A percentile compares a stretch with the other conserved stretches of the same genome.
phyloP scores from a whole-genome alignment of 2,113 vertebrate genomes.

The Brachypodius melanocephalos region DNA sequence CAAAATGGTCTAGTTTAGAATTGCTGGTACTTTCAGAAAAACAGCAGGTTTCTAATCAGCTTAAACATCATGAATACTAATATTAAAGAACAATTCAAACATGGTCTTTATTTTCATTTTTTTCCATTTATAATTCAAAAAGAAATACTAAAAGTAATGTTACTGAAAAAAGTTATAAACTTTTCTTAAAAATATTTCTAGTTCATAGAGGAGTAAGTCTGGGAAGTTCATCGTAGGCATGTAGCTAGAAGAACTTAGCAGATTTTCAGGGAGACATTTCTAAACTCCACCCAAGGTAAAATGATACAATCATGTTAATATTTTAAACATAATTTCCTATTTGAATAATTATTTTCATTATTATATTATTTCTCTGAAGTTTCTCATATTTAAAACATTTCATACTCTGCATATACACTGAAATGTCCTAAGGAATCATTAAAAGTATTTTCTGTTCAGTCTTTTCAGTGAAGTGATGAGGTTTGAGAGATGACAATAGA shows the following conservation, averaged over 20 bases:
- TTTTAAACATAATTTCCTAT: neutral
- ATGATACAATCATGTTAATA: neutral
- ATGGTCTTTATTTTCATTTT: neutral
- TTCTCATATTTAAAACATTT: neutral
- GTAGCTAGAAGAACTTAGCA: neutral
- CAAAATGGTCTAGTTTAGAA: neutral
- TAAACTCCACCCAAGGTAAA: neutral
- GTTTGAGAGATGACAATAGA: neutral
- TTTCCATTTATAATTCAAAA: neutral
- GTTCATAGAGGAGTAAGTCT: neutral
- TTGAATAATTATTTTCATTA: neutral
- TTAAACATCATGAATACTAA: neutral
- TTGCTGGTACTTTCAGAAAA: neutral
- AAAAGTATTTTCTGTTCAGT: neutral
- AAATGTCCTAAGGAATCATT: neutral
- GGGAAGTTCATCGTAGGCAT: neutral
- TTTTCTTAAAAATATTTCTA: neutral
- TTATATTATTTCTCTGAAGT: neutral
- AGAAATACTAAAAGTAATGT: neutral
- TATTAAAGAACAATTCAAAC: neutral
- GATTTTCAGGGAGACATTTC: neutral
- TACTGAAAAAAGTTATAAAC: neutral
- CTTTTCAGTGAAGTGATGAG: neutral
- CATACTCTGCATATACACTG: neutral
- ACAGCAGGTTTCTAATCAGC: neutral